Evolutionary conservation across 2,888 invertebrate genomes (phyloP).

Genomic region (Mythimna albipuncta): DNA sequence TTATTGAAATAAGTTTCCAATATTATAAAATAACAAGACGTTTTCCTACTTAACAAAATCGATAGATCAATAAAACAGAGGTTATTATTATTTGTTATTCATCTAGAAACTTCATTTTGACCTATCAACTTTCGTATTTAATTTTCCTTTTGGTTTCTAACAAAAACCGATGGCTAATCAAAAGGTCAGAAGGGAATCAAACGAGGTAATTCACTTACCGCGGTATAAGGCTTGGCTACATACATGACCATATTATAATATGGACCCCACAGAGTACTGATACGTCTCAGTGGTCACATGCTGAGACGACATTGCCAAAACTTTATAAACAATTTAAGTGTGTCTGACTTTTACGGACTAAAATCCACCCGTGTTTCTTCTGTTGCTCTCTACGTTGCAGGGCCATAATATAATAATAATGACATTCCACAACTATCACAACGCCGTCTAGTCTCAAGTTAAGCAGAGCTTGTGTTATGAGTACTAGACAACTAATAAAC

Average conservation of each 20-base stretch:
- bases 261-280: not conserved
- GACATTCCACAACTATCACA: too few relatives aligned
- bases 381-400: too few relatives aligned
- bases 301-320: not conserved
- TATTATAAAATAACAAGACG: too few relatives aligned
- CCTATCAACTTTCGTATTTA: not conserved
- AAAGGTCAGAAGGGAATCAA: conserved; percentile 50
- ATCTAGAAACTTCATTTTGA: not conserved
- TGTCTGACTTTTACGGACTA: too few relatives aligned
- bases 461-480: too few relatives aligned
- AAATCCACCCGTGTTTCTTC: too few relatives aligned
- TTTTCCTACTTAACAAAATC: too few relatives aligned
- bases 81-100: not conserved
- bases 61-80: too few relatives aligned
- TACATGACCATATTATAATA: conserved; percentile 9
- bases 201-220: conserved; percentile 57
- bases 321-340: not conserved
- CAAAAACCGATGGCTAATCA: conserved; percentile 26
- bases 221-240: conserved; percentile 18
- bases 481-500: too few relatives aligned
- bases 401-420: too few relatives aligned
- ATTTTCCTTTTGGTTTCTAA: conserved; percentile 22
- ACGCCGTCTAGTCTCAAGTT: too few relatives aligned
- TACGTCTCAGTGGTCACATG: not conserved
- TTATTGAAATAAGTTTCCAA: too few relatives aligned